Base-by-base conservation (phyloP, 2,113 vertebrate species). In the Loxodonta africana region DNA sequence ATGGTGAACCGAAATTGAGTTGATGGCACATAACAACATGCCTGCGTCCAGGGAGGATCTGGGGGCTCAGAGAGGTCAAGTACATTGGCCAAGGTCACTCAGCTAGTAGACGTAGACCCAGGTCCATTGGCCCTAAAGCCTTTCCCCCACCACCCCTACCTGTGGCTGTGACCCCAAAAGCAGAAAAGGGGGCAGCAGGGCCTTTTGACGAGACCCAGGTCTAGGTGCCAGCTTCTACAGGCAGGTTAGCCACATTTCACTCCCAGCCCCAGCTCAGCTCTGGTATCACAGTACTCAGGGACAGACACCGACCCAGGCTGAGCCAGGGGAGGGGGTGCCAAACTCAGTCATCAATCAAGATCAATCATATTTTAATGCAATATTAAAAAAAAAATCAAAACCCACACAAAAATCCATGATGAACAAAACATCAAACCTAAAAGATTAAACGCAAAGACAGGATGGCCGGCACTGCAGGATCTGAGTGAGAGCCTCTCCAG, bases 81-180 rank as follows among this genome's bases (percentile, higher is more conserved):
- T 23, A 12, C 10, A 0, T 7, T 2, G 2, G 26, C 8, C 12
- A 1, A 14, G 6, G 80, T 17, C 18, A 37, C 26, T 2, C 25
- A 44, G 23, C 57, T 83, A 25, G 37, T 21, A 15, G 30, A 41
- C 11, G n/a, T 33, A 25, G n/a, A 9, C 83, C 7, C 53, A 73
- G 26, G 7, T 23, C 46, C 23, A 21, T 51, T 37, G 14, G 73
- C 71, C 78, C 74, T 33, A 53, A 20, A 69, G 28, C 9, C n/a
- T 33, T 0, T 41, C 37, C 23, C 5, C 4, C 33, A 21, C 69
- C 1, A 28, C 10, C 44, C 14, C 12, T 25, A 23, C 26, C 30
- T 46, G 20, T 65, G 44, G 8, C 46, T 37, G 30, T 60, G 46
- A 11, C 57, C 33, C 67, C 41, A 44, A 51, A 14, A 73, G 48